These are phyloP conservation scores for Lycocerus yunnanus DNA, from an alignment of 2,888 invertebrate species.

Conservation along the genomic window DNA sequence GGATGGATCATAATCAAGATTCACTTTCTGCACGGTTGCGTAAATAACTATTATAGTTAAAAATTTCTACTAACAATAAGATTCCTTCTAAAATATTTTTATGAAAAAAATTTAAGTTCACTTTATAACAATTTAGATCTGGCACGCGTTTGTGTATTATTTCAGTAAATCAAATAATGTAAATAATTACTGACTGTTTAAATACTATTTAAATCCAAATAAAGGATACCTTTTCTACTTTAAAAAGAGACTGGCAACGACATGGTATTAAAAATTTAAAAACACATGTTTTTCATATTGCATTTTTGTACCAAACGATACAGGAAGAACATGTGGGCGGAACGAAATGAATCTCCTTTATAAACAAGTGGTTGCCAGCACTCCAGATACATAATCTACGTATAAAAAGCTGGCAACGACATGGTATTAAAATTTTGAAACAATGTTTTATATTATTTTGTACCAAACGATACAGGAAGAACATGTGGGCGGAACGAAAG, in stretches of 20 bases:
- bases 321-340: background rate
- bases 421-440: background rate
- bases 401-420: background rate
- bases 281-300: background rate
- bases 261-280: background rate
- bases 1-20: no score
- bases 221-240: background rate
- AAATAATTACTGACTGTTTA: no score
- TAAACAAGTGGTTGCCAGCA: background rate
- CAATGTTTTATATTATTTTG: background rate
- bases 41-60: no score
- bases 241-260: background rate
- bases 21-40: no score
- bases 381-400: background rate
- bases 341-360: background rate
- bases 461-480: background rate
- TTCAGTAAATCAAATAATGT: no score
- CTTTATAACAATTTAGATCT: no score
- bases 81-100: no score
- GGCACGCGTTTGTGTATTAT: no score
- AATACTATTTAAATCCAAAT: no score
- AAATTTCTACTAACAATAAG: no score
- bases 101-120: no score
- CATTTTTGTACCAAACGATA: background rate
- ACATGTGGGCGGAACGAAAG: background rate